Evolutionary conservation across 1,140 invertebrate genomes (phyloP), one percentile per base, ranked within the genome.

Genomic region (Thaumatotibia leucotreta): DNA sequence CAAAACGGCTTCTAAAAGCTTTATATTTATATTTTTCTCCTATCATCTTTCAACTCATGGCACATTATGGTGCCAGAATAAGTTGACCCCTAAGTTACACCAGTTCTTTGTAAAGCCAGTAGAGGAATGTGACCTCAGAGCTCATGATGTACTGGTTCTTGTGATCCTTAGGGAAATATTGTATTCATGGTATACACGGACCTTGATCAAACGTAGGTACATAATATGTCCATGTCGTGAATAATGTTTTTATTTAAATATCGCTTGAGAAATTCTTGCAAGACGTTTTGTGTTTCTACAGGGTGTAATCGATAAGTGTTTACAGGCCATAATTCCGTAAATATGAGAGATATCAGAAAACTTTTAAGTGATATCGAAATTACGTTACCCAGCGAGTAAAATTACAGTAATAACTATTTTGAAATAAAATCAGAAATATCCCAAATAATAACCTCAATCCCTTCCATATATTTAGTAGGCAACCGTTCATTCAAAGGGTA

Each of bases 31-130:
- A 58, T 29, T 58, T n/a, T 54, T 31, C 52, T n/a, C 52, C 8
- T 58, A 17, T 58, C 52, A 58, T 58, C 24, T 58, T 58, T 58
- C 52, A 58, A 58, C 27, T 58, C 52, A 58, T 58, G 27, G n/a
- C 29, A 20, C 14, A 58, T 52, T 4, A 49, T 4, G 50, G 52
- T 17, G 29, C 52, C 52, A 58, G 4, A 8, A 17, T 58, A 14
- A 11, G 0, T 14, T 17, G 52, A 58, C 2, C 24, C 14, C 24
- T 58, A 3, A 4, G 52, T 11, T n/a, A 14, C 11, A 2, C 11
- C 1, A 8, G 11, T 24, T 24, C 50, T 54, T 54, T 54, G 24
- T 45, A 58, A 27, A 14, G 1, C 8, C 17, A 14, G 29, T 11
- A 9, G n/a, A 11, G 5, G 24, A 29, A 58, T 24, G 20, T 24